A percentile compares a stretch with the other conserved stretches of the same genome.
Conservation (phyloP, 2,113 vertebrate genomes). For the Cardinalis cardinalis region DNA sequence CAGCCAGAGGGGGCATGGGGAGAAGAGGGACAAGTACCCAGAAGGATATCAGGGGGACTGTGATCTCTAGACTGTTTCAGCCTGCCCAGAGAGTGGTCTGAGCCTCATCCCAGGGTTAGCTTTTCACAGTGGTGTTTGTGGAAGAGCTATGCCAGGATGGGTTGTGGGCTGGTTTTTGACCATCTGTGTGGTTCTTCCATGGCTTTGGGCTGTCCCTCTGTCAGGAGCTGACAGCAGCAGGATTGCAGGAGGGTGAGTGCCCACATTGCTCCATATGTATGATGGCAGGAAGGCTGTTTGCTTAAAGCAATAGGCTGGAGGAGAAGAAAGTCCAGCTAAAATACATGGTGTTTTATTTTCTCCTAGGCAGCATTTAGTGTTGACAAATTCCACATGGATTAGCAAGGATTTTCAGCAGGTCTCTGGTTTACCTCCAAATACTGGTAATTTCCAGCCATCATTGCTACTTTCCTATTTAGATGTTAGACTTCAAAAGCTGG, state of each 20-base stretch:
- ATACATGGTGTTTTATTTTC: neutral
- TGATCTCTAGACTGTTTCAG: neutral
- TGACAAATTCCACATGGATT: neutral
- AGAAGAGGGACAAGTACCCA: neutral
- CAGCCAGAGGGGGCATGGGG: neutral
- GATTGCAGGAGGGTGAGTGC: neutral
- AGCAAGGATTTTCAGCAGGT: neutral
- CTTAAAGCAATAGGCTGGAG: neutral
- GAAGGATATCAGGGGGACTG: neutral
- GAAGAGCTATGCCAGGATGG: neutral
- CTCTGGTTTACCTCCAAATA: neutral
- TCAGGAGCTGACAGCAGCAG: neutral
- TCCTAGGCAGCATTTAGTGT: neutral
- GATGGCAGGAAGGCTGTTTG: neutral
- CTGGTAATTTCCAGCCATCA: neutral
- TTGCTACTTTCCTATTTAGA: neutral
- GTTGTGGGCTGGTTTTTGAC: neutral
- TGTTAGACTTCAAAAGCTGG: neutral
- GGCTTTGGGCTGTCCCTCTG: neutral
- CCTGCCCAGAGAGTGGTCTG: neutral
- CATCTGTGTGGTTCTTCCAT: neutral
- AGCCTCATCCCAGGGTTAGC: neutral
- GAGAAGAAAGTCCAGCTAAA: neutral
- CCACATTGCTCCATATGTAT: neutral
- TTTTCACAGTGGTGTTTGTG: neutral